These are phyloP conservation scores for Opisthocomus hoazin DNA, from an alignment of 2,113 vertebrate species.

Conservation along the genomic window DNA sequence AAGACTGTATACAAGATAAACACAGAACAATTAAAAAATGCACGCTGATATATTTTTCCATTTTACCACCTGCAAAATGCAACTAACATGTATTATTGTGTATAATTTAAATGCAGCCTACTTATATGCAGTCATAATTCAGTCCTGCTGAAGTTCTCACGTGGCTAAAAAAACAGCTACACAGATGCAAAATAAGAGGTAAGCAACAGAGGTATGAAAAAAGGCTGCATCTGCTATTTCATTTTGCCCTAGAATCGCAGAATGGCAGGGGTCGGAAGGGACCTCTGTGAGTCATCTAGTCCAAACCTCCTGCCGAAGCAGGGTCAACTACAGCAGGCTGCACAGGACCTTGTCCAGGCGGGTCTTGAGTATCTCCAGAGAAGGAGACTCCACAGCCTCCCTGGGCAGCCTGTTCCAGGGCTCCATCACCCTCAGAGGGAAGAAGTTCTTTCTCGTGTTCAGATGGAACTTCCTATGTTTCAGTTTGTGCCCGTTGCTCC, in stretches of 20 bases:
- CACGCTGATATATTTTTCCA: neutral
- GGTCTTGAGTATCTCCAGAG: too few species aligned
- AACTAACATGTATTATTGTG: neutral
- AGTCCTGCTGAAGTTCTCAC: neutral
- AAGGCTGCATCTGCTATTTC: neutral
- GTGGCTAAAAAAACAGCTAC: neutral
- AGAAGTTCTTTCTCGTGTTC: too few species aligned
- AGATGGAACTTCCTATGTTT: too few species aligned
- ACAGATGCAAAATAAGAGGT: neutral
- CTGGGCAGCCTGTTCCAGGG: too few species aligned
- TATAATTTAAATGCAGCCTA: neutral
- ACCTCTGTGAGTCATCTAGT: too few species aligned
- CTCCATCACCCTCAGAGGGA: too few species aligned
- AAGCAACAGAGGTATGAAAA: neutral
- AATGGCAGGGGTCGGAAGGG: too few species aligned
- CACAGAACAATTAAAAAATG: neutral
- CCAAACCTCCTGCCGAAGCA: too few species aligned
- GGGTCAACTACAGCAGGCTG: too few species aligned
- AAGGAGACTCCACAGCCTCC: too few species aligned
- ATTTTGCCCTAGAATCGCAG: neutral
- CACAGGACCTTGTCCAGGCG: too few species aligned
- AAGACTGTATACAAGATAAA: neutral
- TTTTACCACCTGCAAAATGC: neutral
- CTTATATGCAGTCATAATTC: neutral
- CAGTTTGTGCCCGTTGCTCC: too few species aligned